These are phyloP conservation scores for Ciconia nigra DNA, from an alignment of 2,797 vertebrate species.

Conservation along the genomic window DNA sequence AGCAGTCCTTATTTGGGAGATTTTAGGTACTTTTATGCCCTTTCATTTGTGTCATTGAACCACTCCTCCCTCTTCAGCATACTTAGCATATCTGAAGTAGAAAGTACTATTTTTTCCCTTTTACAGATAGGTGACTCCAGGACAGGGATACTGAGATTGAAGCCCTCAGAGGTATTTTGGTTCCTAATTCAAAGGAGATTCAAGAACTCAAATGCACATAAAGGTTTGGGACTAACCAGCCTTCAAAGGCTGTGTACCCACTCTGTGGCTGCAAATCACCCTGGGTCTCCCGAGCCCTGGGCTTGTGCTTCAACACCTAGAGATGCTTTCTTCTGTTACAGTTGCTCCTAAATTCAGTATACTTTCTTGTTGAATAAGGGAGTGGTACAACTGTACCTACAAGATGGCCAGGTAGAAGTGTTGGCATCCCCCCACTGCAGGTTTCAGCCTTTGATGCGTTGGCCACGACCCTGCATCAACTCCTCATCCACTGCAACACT, in stretches of 20 bases:
- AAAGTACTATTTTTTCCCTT: background rate
- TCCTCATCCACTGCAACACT: background rate
- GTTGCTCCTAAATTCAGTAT: background rate
- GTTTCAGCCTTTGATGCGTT: background rate
- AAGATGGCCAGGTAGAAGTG: background rate
- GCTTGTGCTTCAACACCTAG: background rate
- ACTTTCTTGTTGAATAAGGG: background rate
- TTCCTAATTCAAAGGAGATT: background rate
- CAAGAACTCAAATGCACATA: background rate
- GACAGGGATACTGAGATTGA: accelerated
- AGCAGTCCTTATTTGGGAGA: background rate
- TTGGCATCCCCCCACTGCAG: background rate
- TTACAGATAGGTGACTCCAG: background rate
- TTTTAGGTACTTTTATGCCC: background rate
- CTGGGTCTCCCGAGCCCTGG: background rate
- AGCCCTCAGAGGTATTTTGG: background rate
- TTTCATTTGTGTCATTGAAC: background rate
- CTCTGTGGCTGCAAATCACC: background rate
- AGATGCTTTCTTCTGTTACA: background rate
- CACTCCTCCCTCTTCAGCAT: background rate
- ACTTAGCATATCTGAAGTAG: background rate
- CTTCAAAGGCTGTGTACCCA: background rate
- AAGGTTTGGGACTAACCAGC: background rate
- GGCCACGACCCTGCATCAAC: accelerated
- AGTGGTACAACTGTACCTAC: background rate